Percentiles rank a stretch among this genome's conserved stretches.
These are phyloP conservation scores for Monomorium pharaonis DNA, from an alignment of 1,140 invertebrate species.

Conservation along the genomic window DNA sequence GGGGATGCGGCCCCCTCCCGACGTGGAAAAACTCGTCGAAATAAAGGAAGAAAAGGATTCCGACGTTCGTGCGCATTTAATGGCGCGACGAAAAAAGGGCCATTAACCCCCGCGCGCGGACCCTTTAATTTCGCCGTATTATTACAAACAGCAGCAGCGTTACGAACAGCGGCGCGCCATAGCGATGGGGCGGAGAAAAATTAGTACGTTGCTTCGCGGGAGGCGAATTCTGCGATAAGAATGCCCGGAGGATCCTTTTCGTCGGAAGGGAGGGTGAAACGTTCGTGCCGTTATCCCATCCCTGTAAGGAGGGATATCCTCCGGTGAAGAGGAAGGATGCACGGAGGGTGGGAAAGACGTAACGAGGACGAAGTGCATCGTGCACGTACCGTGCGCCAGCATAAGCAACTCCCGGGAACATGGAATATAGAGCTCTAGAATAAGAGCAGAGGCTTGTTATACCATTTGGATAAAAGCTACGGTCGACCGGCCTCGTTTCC, in stretches of 20 bases:
- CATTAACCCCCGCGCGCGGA: constrained; percentile 17
- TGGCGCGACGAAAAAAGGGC: constrained; percentile 15
- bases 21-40: constrained; percentile 1
- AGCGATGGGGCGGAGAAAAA: constrained; percentile 43
- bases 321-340: background rate
- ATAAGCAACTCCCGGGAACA: constrained; percentile 61
- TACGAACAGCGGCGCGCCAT: background rate
- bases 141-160: constrained; percentile 44
- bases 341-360: background rate
- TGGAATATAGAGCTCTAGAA: constrained; percentile 53
- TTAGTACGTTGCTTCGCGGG: constrained; percentile 42
- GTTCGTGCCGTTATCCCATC: constrained; percentile 40
- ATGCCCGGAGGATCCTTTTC: constrained; percentile 41
- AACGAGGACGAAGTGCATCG: constrained; percentile 69
- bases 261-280: constrained; percentile 33
- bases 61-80: constrained; percentile 17
- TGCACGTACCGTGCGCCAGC: constrained; percentile 43
- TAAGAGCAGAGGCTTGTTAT: constrained; percentile 24
- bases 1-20: background rate
- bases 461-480: constrained; percentile 56
- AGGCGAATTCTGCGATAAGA: constrained; percentile 54
- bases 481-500: constrained; percentile 27
- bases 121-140: constrained; percentile 45
- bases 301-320: constrained; percentile 51
- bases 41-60: constrained; percentile 37